Base-by-base conservation (phyloP, 23 tunicate species). In the Phallusia fumigata region DNA sequence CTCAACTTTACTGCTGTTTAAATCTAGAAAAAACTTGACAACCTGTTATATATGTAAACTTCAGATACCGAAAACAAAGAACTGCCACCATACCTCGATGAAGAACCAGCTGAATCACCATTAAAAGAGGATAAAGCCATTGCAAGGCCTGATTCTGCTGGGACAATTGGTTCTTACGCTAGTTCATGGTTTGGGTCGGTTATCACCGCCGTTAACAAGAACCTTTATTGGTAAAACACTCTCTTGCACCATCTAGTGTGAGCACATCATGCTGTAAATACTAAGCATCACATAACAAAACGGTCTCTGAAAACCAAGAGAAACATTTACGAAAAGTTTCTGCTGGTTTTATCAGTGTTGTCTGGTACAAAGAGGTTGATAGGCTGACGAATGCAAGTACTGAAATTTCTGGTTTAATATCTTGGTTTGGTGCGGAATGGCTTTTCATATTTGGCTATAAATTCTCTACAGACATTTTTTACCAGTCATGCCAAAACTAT, bases 171-270 rank as follows among this genome's bases (percentile, higher is more conserved):
- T 13, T 73, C 84, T 15, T 90, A 85, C 53, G 98, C 89, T 8
- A 85, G 81, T 49, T 93, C 97, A 19, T 94, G 98, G 98, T 89
- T 94, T 79, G 98, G 98, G 11, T 89, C 90, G 50, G 86, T 94
- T 26, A 74, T 94, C 19, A 89, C 53, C 32, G 98, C 98, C 6
- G 98, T 94, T 40, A 94, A 94, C 77, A 94, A 94, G 58, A 94
- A 94, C 86, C 81, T 94, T 74, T 94, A 94, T 51, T 94, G 98
- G 98, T 94, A 90, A 94, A 35, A 58, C 69, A 24, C 69, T 21
- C 5, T 6, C 69, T 21, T 58, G 16, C 47, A 40, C 69, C 69
- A 58, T 58, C 69, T 58, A 24, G 69, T 58, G 69, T 22, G 28
- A 22, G 13, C 69, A 21, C 69, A 40, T 40, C 47, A 10, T 3